Evolutionary conservation across 2,113 vertebrate species (phyloP).

Genomic region (Alligator mississippiensis): DNA sequence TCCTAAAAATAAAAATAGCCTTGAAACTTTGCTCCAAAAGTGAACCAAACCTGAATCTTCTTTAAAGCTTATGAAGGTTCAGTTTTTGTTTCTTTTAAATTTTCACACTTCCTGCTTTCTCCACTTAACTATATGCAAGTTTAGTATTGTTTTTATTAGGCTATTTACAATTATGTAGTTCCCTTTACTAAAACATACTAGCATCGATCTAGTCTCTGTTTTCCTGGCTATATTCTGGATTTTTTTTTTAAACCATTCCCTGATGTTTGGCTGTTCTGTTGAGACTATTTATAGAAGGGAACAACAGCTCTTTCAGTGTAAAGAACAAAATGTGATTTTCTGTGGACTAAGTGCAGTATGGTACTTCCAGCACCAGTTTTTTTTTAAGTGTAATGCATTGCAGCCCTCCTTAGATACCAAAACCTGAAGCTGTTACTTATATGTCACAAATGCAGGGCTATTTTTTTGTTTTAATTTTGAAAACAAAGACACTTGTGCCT

Average conservation of each 20-base stretch:
- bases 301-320: constrained; percentile 20
- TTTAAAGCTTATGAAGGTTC: neutral
- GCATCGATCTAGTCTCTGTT: neutral
- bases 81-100: neutral
- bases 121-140: no score
- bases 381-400: neutral
- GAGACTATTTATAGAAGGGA: constrained; percentile 2
- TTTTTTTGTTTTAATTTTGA: neutral
- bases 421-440: neutral
- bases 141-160: neutral
- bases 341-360: neutral
- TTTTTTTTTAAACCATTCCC: neutral
- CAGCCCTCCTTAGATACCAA: neutral
- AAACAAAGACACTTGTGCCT: neutral
- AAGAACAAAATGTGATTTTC: constrained; percentile 14
- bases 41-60: neutral
- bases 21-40: neutral
- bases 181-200: neutral
- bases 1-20: neutral
- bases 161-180: neutral
- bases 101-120: neutral
- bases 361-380: neutral
- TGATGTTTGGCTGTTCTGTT: neutral
- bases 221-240: neutral
- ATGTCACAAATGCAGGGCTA: neutral